Evolutionary conservation across 2,888 invertebrate species (phyloP).

Genomic region (Zhuqinia jingwanae): DNA sequence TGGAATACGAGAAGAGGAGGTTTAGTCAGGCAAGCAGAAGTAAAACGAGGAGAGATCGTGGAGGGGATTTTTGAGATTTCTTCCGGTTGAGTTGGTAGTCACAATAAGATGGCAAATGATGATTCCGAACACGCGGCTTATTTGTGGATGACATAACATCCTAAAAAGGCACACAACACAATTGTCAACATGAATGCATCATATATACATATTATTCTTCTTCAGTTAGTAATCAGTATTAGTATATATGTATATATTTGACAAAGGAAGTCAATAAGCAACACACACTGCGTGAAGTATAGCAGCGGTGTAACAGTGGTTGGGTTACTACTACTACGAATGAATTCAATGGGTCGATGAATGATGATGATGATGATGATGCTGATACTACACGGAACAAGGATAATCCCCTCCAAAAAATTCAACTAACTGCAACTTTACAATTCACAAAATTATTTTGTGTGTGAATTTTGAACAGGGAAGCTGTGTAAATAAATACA

Average conservation of each 20-base stretch:
- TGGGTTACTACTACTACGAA: too few species aligned
- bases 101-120: slow-evolving; percentile 79
- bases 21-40: slow-evolving; percentile 51
- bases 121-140: slow-evolving; percentile 79
- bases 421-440: slow-evolving; percentile 2
- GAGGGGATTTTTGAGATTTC: slow-evolving; percentile 71
- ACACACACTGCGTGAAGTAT: too few species aligned
- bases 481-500: slow-evolving; percentile 12
- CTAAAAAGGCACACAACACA: slow-evolving; percentile 48
- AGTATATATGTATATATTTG: too few species aligned
- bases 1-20: neutral
- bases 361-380: too few species aligned
- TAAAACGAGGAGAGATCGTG: slow-evolving; percentile 31
- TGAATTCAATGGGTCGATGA: slow-evolving; percentile 12
- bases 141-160: slow-evolving; percentile 70
- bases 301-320: neutral
- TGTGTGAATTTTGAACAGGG: neutral
- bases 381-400: neutral
- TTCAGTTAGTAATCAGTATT: neutral
- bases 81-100: slow-evolving; percentile 74
- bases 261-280: too few species aligned
- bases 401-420: slow-evolving; percentile 4
- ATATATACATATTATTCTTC: neutral
- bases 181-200: slow-evolving; percentile 23
- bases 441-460: neutral